Base-by-base conservation (phyloP, 2,888 invertebrate genomes). In the Oxyscelio sp. region DNA sequence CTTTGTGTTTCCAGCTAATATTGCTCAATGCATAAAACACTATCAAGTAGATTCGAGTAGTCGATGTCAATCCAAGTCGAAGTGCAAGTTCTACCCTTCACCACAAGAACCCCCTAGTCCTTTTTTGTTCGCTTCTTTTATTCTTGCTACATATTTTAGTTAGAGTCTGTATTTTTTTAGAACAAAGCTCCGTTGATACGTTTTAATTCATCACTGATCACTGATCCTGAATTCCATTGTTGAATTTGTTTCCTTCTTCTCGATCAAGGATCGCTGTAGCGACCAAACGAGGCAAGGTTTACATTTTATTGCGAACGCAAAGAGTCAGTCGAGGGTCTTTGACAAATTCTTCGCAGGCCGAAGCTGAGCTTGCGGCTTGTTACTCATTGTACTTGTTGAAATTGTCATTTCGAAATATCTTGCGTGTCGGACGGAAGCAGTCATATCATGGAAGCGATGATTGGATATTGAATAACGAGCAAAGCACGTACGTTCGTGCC, bases 1-100 rank as follows among this genome's bases (percentile, higher is more conserved):
- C 59, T 77, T 71, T 73, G n/a, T 45, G 38, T 71, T 54, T 19
- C 73, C 54, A 27, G 52, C 48, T 48, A 45, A 59, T 70, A 48
- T 65, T 65, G 63, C 56, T 48, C 48, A 11, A 22, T 56, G 17
- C 9, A 15, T 17, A 71, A 11, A 27, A 54, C 54, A 27, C 24
- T 9, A 54, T 5, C 19, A 54, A n/a, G 54, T n/a, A 54, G 24
- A 15, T n/a, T 15, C 22, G 2, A 27, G 11, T 43, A 43, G 38
- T 43, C 59, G 52, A 52, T 66, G 77, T n/a, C n/a, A n/a, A n/a
- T n/a, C n/a, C 66, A 74, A 22, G 24, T 71, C 24, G 11, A 61
- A 73, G 50, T 48, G 31, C 43, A 73, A 31, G 45, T 70, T 70
- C 34, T 52, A n/a, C 34, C 43, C 22, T 34, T 9, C 11, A 11